Evolutionary conservation across 1,140 invertebrate genomes (phyloP).

Genomic region (Zaprionus ghesquierei): DNA sequence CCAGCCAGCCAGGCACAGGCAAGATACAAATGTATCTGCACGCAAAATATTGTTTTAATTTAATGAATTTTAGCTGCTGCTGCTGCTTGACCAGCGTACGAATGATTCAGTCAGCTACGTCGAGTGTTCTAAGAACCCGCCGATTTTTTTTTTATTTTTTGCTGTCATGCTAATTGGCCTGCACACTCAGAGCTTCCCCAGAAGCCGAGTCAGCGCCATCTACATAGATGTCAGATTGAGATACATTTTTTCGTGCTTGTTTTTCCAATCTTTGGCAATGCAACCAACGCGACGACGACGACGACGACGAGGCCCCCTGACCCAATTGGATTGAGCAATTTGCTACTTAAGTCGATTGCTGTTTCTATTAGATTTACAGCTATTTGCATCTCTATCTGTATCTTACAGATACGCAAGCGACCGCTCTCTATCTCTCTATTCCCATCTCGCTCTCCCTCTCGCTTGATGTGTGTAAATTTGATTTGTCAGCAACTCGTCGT

Average conservation of each 20-base stretch:
- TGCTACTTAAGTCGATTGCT: conserved; percentile 45
- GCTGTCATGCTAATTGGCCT: conserved; percentile 27
- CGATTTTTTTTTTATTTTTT: conserved; percentile 14
- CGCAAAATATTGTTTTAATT: conserved; percentile 21
- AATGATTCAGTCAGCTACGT: conserved; percentile 4
- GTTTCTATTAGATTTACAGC: conserved; percentile 69
- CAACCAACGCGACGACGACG: conserved; percentile 18
- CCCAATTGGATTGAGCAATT: conserved; percentile 74
- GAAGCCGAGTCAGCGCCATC: background rate
- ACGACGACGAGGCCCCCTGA: conserved; percentile 39
- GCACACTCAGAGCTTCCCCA: conserved; percentile 25
- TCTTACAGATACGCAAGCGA: conserved; percentile 25
- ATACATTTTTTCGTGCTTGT: conserved; percentile 23
- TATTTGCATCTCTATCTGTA: conserved; percentile 53
- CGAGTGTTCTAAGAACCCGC: conserved; percentile 4
- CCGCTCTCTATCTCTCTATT: background rate
- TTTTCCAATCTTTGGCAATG: conserved; percentile 36
- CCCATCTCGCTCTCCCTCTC: background rate
- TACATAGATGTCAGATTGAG: conserved; percentile 14
- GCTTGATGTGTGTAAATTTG: conserved; percentile 39
- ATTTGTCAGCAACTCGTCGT: conserved; percentile 49
- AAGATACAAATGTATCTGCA: background rate
- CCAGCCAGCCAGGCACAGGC: too few species aligned
- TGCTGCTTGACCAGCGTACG: conserved; percentile 48
- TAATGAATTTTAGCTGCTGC: conserved; percentile 32